Evolutionary conservation across 1,140 invertebrate genomes (phyloP).

Genomic region (Globodera rostochiensis): DNA sequence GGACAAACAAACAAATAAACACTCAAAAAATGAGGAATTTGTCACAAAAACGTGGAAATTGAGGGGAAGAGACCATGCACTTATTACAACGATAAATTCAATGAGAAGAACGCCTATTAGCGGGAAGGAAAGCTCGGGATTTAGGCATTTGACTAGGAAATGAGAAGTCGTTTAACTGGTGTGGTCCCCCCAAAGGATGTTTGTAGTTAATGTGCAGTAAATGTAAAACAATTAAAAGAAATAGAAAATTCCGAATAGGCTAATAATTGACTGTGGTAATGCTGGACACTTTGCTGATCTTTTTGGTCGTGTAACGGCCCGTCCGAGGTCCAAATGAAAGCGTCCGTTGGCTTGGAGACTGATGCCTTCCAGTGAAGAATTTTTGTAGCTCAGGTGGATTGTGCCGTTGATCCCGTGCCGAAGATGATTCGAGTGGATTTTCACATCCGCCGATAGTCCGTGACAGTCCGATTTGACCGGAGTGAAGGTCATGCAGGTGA

Average conservation of each 20-base stretch:
- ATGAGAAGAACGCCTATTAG: background rate
- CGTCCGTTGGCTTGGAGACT: conserved; percentile 18
- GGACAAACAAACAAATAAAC: too few relatives aligned
- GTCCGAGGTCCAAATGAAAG: conserved; percentile 19
- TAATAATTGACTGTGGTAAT: background rate
- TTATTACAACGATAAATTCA: background rate
- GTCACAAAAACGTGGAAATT: background rate
- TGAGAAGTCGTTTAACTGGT: too few relatives aligned
- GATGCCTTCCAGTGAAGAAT: background rate
- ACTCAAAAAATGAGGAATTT: background rate
- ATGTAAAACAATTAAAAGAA: too few relatives aligned
- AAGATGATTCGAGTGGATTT: background rate
- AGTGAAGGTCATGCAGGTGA: conserved; percentile 55
- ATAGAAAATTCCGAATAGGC: background rate
- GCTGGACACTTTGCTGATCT: conserved; percentile 13
- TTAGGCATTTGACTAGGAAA: background rate
- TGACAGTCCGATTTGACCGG: conserved; percentile 30
- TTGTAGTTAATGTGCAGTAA: too few relatives aligned
- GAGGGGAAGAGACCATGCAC: background rate
- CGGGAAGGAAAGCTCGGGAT: background rate
- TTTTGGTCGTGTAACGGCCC: conserved; percentile 19
- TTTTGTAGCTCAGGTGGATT: background rate
- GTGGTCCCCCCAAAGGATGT: too few relatives aligned
- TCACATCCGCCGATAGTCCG: background rate
- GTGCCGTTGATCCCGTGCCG: background rate